Evolutionary conservation across 2,113 vertebrate genomes (phyloP), one percentile per base, ranked within the genome.

Genomic region (Galeopterus variegatus): DNA sequence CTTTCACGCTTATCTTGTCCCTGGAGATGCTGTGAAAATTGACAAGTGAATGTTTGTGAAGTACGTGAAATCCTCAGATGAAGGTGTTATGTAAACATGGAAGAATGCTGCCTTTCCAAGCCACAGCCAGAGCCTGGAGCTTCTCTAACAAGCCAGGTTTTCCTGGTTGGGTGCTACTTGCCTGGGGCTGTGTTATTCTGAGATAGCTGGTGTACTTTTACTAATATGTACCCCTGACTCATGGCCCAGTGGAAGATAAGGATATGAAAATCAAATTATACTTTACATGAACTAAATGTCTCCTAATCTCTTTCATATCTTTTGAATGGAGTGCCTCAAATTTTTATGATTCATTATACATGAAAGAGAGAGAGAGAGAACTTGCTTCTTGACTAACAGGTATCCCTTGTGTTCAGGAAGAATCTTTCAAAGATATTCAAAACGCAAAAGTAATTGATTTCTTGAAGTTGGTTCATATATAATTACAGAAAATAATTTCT

Each of bases 1-100:
- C 92, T 95, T 96, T 95, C 67, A 76, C 83, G 83, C 76, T 84
- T 81, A 54, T 79, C 76, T 93, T n/a, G 64, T 93, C 97, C 90
- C 75, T 94, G 64, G 76, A 93, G 87, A 87, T 83, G 69, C 77
- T 96, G 95, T 95, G 93, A 97, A 96, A 97, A 90, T 96, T 94
- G 82, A 65, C 84, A 95, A 96, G 67, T 75, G 50, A 94, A 26
- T 96, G 76, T 94, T 97, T 95, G 86, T 79, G n/a, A 97, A 96
- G 69, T 89, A 80, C 4, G 23, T 70, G 88, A 96, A 97, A 75
- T 94, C 86, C 80, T 95, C 76, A 92, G 65, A 88, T 84, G 60
- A 79, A 81, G 0, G 18, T 96, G 83, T 90, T 96, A 91, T 65
- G 72, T 94, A 97, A 97, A 97, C 90, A 94, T 15, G 36, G 24